A percentile compares a stretch with the other conserved stretches of the same genome.
These are phyloP conservation scores for Podilymbus podiceps DNA, from an alignment of 2,113 vertebrate genomes.

Conservation along the genomic window DNA sequence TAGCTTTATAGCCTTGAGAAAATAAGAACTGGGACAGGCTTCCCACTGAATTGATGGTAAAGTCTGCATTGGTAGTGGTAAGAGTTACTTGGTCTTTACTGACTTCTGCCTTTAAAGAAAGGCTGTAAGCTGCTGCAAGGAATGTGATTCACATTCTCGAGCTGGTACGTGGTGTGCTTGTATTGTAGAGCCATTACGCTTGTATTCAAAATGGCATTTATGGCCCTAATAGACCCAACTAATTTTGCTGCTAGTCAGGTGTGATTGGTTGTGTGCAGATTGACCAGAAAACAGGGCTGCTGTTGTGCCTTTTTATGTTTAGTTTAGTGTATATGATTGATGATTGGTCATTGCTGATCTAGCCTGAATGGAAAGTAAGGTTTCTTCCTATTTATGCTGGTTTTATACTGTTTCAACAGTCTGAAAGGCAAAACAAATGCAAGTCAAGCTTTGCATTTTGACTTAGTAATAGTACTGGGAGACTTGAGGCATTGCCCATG, in stretches of 20 bases:
- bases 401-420: background rate
- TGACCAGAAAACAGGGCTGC: background rate
- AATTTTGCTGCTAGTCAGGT: background rate
- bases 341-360: background rate
- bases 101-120: background rate
- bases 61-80: background rate
- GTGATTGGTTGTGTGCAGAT: background rate
- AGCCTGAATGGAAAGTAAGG: background rate
- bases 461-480: background rate
- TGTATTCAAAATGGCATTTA: background rate
- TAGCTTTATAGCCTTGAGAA: background rate
- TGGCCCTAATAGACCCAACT: background rate
- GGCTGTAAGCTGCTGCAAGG: too few species aligned
- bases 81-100: background rate
- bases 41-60: background rate
- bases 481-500: rapidly evolving
- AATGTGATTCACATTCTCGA: background rate
- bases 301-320: background rate
- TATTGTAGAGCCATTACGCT: background rate
- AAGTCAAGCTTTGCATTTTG: background rate
- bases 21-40: background rate
- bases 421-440: background rate
- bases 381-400: background rate
- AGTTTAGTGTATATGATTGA: background rate
- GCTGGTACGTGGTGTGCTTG: background rate